These are phyloP conservation scores for Drosophila borborema DNA, from an alignment of 2,888 invertebrate species.

Conservation along the genomic window DNA sequence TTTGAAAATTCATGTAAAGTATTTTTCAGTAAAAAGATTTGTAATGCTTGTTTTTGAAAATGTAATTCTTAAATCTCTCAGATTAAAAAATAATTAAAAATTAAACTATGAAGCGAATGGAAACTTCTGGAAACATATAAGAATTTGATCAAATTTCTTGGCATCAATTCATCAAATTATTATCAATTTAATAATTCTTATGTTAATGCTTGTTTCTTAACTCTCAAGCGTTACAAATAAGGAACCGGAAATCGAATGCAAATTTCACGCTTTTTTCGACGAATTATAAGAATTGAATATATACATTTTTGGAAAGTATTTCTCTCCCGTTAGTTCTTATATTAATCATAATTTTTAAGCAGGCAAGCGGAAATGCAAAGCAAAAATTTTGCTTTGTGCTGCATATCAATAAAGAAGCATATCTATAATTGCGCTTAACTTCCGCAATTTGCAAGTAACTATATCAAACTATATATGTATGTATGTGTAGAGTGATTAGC, in stretches of 20 bases:
- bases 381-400: slow-evolving; percentile 10
- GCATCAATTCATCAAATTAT: no score
- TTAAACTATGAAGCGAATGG: no score
- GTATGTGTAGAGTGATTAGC: background rate
- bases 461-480: no score
- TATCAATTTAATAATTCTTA: no score
- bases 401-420: slow-evolving; percentile 20
- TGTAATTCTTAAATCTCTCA: no score
- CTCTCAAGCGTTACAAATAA: background rate
- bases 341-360: background rate
- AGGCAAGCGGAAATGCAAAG: background rate
- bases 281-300: background rate
- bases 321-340: slow-evolving; percentile 2
- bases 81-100: no score
- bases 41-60: no score
- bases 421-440: slow-evolving; percentile 8
- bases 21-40: no score
- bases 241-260: background rate
- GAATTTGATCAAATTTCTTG: no score
- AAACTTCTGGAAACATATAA: no score
- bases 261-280: background rate
- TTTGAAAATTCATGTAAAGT: background rate
- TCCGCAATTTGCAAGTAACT: slow-evolving; percentile 7
- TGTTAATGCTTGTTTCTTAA: background rate
- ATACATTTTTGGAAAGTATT: background rate